A percentile compares a stretch with the other conserved stretches of the same genome.
phyloP scores from a whole-genome alignment of 2,113 vertebrate genomes.

The Hylia prasina region DNA sequence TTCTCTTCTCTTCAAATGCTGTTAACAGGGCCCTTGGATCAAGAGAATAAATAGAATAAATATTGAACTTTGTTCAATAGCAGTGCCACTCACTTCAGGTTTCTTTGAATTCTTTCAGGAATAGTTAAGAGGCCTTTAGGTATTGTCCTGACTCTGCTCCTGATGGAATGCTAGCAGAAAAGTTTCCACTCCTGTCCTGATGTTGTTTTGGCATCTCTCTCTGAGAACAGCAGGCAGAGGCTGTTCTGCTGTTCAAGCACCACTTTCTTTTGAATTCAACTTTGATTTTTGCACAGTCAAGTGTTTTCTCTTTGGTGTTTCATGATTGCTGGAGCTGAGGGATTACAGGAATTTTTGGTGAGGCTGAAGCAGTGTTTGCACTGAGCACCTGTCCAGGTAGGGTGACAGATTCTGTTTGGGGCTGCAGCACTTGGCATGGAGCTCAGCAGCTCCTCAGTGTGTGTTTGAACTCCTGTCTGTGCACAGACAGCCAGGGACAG shows the following conservation, averaged over 20 bases:
- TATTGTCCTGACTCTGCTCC: neutral
- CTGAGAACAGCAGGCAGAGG: neutral
- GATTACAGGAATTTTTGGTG: neutral
- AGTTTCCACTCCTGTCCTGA: neutral
- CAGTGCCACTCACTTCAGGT: neutral
- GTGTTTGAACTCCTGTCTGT: neutral
- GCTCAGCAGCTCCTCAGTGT: rapidly evolving
- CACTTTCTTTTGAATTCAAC: neutral
- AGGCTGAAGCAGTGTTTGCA: neutral
- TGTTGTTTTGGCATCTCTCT: neutral
- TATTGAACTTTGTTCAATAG: neutral
- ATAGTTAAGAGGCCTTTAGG: neutral
- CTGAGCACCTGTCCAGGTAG: neutral
- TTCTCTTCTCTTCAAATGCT: neutral
- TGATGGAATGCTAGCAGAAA: neutral
- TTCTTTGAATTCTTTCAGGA: neutral
- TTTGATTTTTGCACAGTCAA: neutral
- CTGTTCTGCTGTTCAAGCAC: neutral
- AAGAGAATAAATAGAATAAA: too few relatives aligned
- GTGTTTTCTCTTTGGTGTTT: neutral
- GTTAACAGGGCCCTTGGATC: neutral
- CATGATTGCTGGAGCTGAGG: neutral
- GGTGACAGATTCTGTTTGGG: neutral
- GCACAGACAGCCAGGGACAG: neutral
- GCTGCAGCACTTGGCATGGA: neutral